Percentiles rank a stretch among this genome's conserved stretches.
phyloP scores from a whole-genome alignment of 2,888 invertebrate genomes.

The Monochamus alternatus region DNA sequence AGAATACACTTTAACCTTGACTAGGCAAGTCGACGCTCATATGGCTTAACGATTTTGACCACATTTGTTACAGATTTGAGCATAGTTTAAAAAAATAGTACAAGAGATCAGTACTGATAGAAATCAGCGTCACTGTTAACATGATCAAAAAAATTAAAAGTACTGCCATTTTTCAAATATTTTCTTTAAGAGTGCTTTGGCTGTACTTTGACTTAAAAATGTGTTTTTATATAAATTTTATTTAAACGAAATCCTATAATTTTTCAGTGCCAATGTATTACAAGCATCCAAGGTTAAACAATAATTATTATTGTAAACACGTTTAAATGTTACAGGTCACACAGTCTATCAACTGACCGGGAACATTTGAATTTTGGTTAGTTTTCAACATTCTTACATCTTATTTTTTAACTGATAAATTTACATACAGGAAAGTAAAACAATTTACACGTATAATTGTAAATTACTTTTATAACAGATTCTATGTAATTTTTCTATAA shows the following conservation, averaged over 20 bases:
- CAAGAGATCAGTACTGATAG: too few species aligned
- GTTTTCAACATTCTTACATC: constrained; percentile 3
- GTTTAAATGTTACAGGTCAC: constrained; percentile 35
- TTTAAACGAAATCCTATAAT: constrained; percentile 27
- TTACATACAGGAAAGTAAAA: neutral
- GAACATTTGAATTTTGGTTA: constrained; percentile 11
- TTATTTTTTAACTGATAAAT: neutral
- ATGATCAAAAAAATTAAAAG: too few species aligned
- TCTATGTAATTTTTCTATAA: too few species aligned
- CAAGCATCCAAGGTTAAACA: constrained; percentile 29
- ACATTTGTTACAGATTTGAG: neutral
- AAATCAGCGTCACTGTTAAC: too few species aligned
- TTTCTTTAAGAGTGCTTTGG: neutral
- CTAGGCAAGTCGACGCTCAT: neutral
- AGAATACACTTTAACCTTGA: constrained; percentile 1
- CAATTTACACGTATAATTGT: neutral
- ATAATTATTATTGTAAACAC: constrained; percentile 35
- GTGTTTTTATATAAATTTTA: constrained; percentile 31
- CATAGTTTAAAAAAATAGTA: neutral
- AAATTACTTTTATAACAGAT: too few species aligned
- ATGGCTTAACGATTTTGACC: neutral
- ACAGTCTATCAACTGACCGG: neutral
- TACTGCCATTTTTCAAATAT: neutral
- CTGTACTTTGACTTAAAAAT: neutral
- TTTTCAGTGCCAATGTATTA: constrained; percentile 35